Evolutionary conservation across 2,797 vertebrate genomes (phyloP).

Genomic region (Siniperca scherzeri): DNA sequence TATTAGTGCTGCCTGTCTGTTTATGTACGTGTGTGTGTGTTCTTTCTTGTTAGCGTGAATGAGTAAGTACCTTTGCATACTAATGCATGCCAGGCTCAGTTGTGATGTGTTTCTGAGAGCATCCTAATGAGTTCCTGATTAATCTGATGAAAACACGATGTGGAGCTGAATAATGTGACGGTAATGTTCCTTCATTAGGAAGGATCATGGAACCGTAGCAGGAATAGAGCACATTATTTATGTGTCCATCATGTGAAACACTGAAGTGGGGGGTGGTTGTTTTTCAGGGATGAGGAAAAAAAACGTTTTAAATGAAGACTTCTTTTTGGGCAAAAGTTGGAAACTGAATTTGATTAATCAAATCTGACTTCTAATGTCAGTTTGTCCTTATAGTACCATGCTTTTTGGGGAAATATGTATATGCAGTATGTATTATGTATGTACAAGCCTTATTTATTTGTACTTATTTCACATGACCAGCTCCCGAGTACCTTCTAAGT

Average conservation of each 20-base stretch:
- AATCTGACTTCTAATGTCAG: background rate
- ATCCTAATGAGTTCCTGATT: constrained; percentile 44
- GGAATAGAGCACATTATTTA: background rate
- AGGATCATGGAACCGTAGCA: background rate
- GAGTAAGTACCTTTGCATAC: constrained; percentile 52
- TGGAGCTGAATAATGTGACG: constrained; percentile 34
- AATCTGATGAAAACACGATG: constrained; percentile 12
- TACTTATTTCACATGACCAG: background rate
- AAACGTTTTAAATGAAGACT: background rate
- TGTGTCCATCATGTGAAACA: background rate
- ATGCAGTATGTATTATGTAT: background rate
- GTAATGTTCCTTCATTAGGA: constrained; percentile 48
- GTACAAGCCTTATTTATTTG: too few relatives aligned
- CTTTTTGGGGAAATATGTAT: background rate
- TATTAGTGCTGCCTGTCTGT: constrained; percentile 44
- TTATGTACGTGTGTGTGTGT: constrained; percentile 23
- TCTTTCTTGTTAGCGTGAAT: background rate
- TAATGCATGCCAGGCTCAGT: constrained; percentile 27
- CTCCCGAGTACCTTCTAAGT: background rate
- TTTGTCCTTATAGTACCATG: background rate
- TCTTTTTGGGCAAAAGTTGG: background rate
- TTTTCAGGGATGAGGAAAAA: background rate
- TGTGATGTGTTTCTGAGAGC: constrained; percentile 25
- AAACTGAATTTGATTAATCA: background rate
- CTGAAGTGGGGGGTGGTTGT: background rate